phyloP scores from a whole-genome alignment of 1,140 invertebrate genomes.

The Drosophila ironensis region DNA sequence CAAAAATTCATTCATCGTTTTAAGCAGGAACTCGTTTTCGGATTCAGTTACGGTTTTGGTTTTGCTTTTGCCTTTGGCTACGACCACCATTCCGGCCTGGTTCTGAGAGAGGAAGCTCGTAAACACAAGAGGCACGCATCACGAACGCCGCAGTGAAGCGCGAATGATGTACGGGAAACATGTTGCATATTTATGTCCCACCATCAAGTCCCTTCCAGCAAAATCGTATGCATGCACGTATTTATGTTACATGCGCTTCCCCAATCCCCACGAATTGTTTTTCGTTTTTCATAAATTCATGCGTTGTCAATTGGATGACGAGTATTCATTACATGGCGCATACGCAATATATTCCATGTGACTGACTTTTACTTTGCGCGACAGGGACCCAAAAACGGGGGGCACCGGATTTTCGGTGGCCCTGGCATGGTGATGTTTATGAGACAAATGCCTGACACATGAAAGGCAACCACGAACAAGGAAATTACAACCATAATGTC shows the following conservation, averaged over 20 bases:
- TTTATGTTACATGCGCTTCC: neutral
- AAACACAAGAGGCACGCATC: conserved; percentile 39
- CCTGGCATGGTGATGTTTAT: conserved; percentile 24
- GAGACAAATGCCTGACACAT: conserved; percentile 64
- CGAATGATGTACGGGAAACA: conserved; percentile 52
- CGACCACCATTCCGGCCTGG: neutral
- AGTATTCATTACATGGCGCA: conserved; percentile 67
- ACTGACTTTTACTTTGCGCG: conserved; percentile 1
- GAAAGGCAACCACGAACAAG: conserved; percentile 35
- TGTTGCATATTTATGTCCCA: conserved; percentile 59
- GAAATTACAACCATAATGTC: conserved; percentile 65
- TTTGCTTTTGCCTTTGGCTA: conserved; percentile 4
- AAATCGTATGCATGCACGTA: too few relatives aligned
- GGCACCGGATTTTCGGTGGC: neutral
- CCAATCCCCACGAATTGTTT: conserved; percentile 48
- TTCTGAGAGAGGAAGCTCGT: conserved; percentile 21
- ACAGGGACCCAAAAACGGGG: neutral
- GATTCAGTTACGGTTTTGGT: neutral
- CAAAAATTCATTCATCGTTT: conserved; percentile 8
- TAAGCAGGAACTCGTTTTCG: conserved; percentile 12
- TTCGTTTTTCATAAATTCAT: conserved; percentile 66
- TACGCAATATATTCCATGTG: conserved; percentile 61
- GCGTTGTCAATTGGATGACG: conserved; percentile 44
- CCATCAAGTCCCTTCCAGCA: neutral
- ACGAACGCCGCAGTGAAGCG: conserved; percentile 10